These are phyloP conservation scores for Ditylenchus dipsaci DNA, from an alignment of 1,140 invertebrate genomes.

Conservation along the genomic window DNA sequence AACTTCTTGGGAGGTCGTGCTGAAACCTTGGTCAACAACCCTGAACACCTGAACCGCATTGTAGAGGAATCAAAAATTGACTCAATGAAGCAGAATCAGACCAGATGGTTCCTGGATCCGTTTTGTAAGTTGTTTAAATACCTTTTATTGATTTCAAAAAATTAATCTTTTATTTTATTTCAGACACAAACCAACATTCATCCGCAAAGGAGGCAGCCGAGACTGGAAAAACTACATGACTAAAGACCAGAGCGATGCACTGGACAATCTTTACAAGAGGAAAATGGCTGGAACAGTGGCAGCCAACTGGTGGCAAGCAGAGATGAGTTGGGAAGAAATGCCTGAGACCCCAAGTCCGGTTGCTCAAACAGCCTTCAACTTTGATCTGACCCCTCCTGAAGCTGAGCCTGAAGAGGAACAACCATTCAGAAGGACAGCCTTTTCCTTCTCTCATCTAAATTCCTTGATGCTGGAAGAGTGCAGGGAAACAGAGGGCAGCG, in stretches of 20 bases:
- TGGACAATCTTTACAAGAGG: conserved; percentile 49
- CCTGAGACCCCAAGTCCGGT: not conserved
- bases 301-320: conserved; percentile 43
- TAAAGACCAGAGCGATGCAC: conserved; percentile 56
- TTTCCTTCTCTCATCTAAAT: no score
- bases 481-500: not conserved
- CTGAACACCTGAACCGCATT: conserved; percentile 31
- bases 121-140: conserved; percentile 48
- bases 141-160: not conserved
- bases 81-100: conserved; percentile 54
- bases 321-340: conserved; percentile 44
- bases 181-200: conserved; percentile 43
- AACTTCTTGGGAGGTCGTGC: conserved; percentile 52
- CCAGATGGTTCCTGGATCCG: conserved; percentile 49
- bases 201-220: conserved; percentile 58
- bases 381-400: no score
- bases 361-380: no score
- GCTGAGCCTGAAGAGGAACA: no score
- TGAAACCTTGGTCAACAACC: conserved; percentile 39
- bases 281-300: conserved; percentile 46
- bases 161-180: not conserved
- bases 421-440: no score
- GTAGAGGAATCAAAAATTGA: conserved; percentile 48
- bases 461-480: no score
- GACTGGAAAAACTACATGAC: conserved; percentile 61